Evolutionary conservation across 2,888 invertebrate genomes (phyloP).

Genomic region (Lampropteryx suffumata): DNA sequence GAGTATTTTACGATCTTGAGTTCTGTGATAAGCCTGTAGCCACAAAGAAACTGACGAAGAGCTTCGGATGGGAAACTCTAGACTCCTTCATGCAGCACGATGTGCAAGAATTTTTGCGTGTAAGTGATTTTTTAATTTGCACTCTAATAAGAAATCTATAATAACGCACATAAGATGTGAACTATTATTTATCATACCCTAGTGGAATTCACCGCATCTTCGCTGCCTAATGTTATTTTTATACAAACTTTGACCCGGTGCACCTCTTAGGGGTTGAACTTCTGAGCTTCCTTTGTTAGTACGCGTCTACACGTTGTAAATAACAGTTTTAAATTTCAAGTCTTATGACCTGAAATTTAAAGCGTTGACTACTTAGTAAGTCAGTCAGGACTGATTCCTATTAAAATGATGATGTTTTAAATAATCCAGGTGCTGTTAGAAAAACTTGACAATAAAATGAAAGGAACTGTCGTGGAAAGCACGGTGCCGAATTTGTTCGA

Average conservation of each 20-base stretch:
- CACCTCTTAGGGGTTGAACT: no score
- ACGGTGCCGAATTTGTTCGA: slow-evolving; percentile 94
- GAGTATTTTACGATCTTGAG: slow-evolving; percentile 99
- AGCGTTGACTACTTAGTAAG: no score
- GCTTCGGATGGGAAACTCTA: slow-evolving; percentile 99
- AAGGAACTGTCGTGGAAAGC: slow-evolving; percentile 97
- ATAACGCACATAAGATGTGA: neutral
- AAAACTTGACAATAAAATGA: slow-evolving; percentile 99
- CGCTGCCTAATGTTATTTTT: no score
- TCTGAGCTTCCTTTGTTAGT: no score
- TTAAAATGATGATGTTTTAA: no score
- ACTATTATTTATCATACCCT: no score
- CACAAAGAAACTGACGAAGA: slow-evolving; percentile 98
- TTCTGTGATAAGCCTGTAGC: slow-evolving; percentile 98
- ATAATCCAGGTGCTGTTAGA: slow-evolving; percentile 89
- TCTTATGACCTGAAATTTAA: no score
- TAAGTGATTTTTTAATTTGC: slow-evolving; percentile 41
- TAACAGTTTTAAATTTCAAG: no score
- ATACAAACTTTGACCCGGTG: no score
- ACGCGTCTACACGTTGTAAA: no score
- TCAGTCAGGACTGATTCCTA: no score
- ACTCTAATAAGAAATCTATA: neutral
- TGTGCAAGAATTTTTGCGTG: slow-evolving; percentile 93
- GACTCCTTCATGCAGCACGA: slow-evolving; percentile 99
- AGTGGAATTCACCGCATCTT: no score